Evolutionary conservation across 2,797 vertebrate genomes (phyloP), one percentile per base, ranked within the genome.

Genomic region (Adelosebastes latens): DNA sequence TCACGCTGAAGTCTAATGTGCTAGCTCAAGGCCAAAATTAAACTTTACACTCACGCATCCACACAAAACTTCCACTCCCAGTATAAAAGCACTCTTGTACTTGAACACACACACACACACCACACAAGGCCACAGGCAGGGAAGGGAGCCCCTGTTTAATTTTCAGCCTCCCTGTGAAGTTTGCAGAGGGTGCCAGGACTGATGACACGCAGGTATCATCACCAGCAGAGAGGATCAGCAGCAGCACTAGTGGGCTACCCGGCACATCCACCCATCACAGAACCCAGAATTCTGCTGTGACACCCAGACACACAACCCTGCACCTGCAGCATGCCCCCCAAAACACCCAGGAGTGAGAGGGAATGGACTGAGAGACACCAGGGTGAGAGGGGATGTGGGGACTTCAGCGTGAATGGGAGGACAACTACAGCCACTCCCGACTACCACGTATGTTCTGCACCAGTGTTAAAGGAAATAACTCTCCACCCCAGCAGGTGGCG

Each of bases 81-180:
- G 27, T 72, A 58, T 69, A 29, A 77, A 79, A 73, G 6, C 68
- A 42, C 62, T 67, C 58, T 14, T 27, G 58, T 46, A 29, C 49
- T 59, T 75, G 16, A 29, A 66, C 46, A 72, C 64, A 58, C 20
- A 66, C 66, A 22, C 29, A 71, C 25, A 27, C 2, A 60, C 60
- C 64, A 85, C 52, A 78, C 22, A 59, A 32, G 87, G 83, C 88
- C 87, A 90, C 91, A 92, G 92, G 83, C 91, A 80, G 94, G 62
- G 91, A 92, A 90, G 93, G 93, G 93, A 94, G 91, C 92, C 94
- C 92, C 94, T 70, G 92, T 94, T 95, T 95, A 95, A 96, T 95
- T 96, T 95, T 90, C 94, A 95, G 90, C 91, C 91, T 94, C 89
- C 93, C 92, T 85, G 91, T 94, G 92, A 95, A 93, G 92, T 92